These are phyloP conservation scores for Neolamprologus fasciatus DNA, from an alignment of 2,113 vertebrate species.

Conservation along the genomic window DNA sequence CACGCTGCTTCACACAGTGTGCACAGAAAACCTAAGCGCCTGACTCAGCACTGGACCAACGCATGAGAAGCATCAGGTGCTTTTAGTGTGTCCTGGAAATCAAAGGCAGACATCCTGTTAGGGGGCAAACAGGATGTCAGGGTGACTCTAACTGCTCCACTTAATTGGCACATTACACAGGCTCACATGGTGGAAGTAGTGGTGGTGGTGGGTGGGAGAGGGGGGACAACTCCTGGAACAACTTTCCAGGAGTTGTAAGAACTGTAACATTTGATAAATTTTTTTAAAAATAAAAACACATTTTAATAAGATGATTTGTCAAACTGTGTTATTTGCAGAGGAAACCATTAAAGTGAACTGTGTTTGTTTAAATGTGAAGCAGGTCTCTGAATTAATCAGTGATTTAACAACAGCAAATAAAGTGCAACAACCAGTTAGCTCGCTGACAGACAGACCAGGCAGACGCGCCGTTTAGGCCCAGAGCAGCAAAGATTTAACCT, in stretches of 20 bases:
- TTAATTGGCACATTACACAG: background rate
- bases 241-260: background rate
- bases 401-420: background rate
- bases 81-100: background rate
- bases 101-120: background rate
- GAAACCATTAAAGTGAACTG: background rate
- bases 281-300: background rate
- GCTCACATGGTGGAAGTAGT: background rate
- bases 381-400: background rate
- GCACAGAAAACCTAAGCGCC: background rate
- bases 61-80: background rate
- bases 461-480: background rate
- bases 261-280: background rate
- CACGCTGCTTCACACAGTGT: background rate
- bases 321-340: background rate
- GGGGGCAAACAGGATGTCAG: background rate
- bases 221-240: background rate
- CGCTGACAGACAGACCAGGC: background rate
- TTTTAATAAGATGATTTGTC: background rate
- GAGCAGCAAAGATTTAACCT: background rate
- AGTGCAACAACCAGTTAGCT: background rate
- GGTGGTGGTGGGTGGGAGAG: background rate
- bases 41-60: background rate
- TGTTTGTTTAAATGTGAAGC: background rate
- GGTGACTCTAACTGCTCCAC: background rate